Base-by-base conservation (phyloP, 2,113 vertebrate genomes). In the Ochotona curzoniae region DNA sequence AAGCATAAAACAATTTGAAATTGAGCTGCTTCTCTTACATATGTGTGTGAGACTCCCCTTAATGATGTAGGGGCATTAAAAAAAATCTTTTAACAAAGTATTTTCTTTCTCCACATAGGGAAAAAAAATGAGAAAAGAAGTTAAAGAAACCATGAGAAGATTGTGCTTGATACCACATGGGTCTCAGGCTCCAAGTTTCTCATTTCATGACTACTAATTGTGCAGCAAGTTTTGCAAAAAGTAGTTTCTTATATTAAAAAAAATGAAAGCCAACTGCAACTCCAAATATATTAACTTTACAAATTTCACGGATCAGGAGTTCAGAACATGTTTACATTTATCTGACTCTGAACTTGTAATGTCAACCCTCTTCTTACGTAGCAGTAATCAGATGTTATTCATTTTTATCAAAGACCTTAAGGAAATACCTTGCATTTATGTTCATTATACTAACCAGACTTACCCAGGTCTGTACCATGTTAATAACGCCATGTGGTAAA, bases 1-100 rank as follows among this genome's bases (percentile, higher is more conserved):
- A 94, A 89, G 1, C n/a, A 84, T 87, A 88, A 89, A 91, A 51
- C 44, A 81, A 74, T 60, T 90, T 82, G 49, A 91, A 96, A 95
- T 83, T 76, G 30, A 82, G 91, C 87, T 87, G 90, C 4, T 66
- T 61, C 51, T 86, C 1, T 1, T 86, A 47, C 21, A 66, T 57
- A 11, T n/a, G 14, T 30, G 8, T 93, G 75, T 14, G 32, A 84
- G 75, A 20, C 47, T 87, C 47, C 26, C 47, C 71, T 86, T 87
- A 86, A 84, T 61, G 21, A 80, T 91, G 83, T 91, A 20, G 47
- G 74, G 30, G 25, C 5, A 69, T 15, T 89, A 30, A 57, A 38
- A 79, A 94, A 92, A 79, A 94, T 54, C 15, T 83, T 75, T 88
- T 83, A 83, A 83, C 83, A 83, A 35, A 38, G 3, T 0, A 10